Percentiles rank a stretch among this genome's conserved stretches.
Evolutionary conservation across 2,888 invertebrate genomes (phyloP).

Genomic region (Electrophaes corylata): DNA sequence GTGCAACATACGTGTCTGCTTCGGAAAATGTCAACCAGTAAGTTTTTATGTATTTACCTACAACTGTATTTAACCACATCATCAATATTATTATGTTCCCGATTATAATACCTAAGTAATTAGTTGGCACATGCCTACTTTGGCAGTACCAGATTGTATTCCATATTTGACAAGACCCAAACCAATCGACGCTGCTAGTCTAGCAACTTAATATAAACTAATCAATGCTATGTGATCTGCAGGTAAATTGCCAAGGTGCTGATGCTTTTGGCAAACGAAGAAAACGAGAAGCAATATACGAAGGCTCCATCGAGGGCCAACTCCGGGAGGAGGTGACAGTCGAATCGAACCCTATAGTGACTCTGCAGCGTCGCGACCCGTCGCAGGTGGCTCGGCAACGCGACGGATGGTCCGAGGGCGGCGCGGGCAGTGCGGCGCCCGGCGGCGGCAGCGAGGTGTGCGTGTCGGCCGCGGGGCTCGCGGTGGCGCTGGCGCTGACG

Average conservation of each 20-base stretch:
- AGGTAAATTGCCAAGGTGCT: constrained; percentile 96
- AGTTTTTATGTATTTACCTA: constrained; percentile 52
- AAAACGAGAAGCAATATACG: constrained; percentile 84
- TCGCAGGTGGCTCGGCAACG: constrained; percentile 90
- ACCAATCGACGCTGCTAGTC: too few species aligned
- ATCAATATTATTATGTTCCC: too few species aligned
- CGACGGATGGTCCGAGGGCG: constrained; percentile 89
- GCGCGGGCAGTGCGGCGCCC: constrained; percentile 81
- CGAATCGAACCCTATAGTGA: constrained; percentile 95
- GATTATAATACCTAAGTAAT: too few species aligned
- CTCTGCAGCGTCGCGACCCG: constrained; percentile 93
- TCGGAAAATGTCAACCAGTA: constrained; percentile 97
- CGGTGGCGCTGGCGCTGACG: constrained; percentile 95
- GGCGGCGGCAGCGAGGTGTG: constrained; percentile 91
- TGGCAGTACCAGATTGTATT: too few species aligned
- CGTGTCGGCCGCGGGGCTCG: constrained; percentile 96
- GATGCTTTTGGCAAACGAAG: constrained; percentile 95
- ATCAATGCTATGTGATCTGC: constrained; percentile 16
- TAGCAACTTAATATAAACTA: neutral
- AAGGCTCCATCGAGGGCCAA: constrained; percentile 88
- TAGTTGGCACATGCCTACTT: too few species aligned
- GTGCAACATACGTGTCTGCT: constrained; percentile 97
- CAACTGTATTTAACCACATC: too few species aligned
- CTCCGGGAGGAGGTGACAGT: constrained; percentile 96
- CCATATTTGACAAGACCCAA: too few species aligned